Percentiles rank a stretch among this genome's conserved stretches.
These are phyloP conservation scores for Sminthurides aquaticus DNA, from an alignment of 2,888 invertebrate species.

Conservation along the genomic window DNA sequence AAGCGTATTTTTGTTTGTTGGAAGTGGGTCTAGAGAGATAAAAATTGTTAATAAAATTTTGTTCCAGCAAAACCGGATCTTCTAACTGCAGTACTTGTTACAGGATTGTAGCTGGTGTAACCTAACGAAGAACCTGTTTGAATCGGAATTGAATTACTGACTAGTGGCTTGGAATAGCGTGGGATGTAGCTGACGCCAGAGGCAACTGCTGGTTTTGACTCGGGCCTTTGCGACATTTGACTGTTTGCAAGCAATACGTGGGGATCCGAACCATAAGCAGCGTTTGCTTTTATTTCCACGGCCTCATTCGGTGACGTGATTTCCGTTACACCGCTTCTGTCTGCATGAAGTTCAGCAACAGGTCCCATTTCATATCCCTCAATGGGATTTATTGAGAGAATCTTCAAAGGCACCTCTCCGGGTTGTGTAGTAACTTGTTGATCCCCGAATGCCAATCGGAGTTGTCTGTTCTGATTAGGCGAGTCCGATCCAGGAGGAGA, in stretches of 20 bases:
- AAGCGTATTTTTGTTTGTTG: too few relatives aligned
- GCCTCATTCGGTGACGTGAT: background rate
- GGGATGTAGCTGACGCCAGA: too few relatives aligned
- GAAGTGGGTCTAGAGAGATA: too few relatives aligned
- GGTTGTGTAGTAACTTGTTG: constrained; percentile 10
- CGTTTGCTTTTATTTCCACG: constrained; percentile 1
- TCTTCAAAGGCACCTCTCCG: constrained; percentile 15
- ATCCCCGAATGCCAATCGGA: constrained; percentile 18
- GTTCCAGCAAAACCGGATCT: constrained; percentile 17
- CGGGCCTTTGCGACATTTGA: too few relatives aligned
- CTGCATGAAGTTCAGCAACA: background rate
- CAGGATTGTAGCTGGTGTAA: background rate
- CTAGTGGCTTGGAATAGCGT: too few relatives aligned
- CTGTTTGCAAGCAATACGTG: background rate
- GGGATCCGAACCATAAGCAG: background rate
- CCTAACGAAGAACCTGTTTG: too few relatives aligned
- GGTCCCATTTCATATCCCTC: constrained; percentile 19
- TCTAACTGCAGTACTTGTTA: background rate
- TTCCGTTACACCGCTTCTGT: background rate
- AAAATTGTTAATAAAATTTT: constrained; percentile 16
- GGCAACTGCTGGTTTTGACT: too few relatives aligned
- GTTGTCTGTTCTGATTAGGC: constrained; percentile 12
- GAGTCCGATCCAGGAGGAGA: background rate
- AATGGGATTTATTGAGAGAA: constrained; percentile 13
- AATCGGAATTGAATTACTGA: too few relatives aligned